These are phyloP conservation scores for Phoeniculus purpureus DNA, from an alignment of 2,797 vertebrate genomes.

Conservation along the genomic window DNA sequence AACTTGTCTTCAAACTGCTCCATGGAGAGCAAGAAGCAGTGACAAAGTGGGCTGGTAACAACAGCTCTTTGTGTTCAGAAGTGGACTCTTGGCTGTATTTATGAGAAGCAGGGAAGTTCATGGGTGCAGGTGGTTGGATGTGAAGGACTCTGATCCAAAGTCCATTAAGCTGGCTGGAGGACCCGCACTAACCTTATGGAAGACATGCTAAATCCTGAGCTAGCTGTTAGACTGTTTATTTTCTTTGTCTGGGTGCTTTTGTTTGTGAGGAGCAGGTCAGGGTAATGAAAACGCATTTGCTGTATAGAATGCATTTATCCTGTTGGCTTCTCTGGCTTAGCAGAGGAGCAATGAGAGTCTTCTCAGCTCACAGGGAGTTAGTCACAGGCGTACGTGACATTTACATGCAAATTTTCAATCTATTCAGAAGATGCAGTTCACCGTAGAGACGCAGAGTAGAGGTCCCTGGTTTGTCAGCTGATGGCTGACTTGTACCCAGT, in stretches of 20 bases:
- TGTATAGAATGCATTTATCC: background rate
- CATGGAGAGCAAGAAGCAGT: background rate
- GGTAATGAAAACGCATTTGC: background rate
- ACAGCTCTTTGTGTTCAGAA: background rate
- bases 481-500: accelerated
- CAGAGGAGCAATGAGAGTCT: background rate
- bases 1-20: background rate
- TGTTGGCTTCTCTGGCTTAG: background rate
- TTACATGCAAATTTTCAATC: background rate
- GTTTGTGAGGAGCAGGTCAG: background rate
- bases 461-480: background rate
- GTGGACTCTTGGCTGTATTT: background rate
- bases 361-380: background rate
- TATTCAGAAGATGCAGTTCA: background rate
- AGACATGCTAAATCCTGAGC: background rate
- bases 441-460: background rate
- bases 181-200: background rate
- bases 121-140: accelerated
- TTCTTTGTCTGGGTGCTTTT: background rate
- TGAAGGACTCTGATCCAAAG: background rate
- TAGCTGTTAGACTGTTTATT: background rate
- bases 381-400: background rate
- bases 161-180: background rate
- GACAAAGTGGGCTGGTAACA: background rate
- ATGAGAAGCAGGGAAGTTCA: background rate